phyloP scores from a whole-genome alignment of 2,113 vertebrate genomes.

The Tylochromis polylepis region DNA sequence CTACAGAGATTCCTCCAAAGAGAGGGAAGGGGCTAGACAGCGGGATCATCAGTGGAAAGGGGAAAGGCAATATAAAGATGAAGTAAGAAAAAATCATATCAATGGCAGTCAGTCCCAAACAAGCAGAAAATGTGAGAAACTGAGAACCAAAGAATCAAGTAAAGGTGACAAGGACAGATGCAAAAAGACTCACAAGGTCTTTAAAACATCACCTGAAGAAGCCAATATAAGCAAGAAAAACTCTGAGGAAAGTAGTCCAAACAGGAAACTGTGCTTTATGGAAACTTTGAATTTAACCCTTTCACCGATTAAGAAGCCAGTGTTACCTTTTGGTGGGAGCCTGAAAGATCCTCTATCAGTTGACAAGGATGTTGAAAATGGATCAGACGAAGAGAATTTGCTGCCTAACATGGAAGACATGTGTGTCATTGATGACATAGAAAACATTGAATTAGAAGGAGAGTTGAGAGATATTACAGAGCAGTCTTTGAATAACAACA shows the following conservation, averaged over 20 bases:
- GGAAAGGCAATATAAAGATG: constrained; percentile 28
- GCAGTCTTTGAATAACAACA: background rate
- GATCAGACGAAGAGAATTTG: constrained; percentile 6
- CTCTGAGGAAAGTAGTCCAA: constrained; percentile 55
- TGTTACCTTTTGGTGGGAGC: background rate
- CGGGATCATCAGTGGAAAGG: constrained; percentile 51
- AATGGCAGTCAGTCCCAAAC: constrained; percentile 31
- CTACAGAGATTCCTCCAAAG: constrained; percentile 10
- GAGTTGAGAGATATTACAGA: background rate
- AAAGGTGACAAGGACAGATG: constrained; percentile 36
- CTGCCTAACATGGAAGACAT: constrained; percentile 56
- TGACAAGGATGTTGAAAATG: constrained; percentile 5
- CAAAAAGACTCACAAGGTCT: constrained; percentile 44
- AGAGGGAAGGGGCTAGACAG: constrained; percentile 20
- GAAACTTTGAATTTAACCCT: constrained; percentile 93
- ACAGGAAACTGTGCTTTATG: constrained; percentile 91
- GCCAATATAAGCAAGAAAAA: background rate
- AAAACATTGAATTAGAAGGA: constrained; percentile 30
- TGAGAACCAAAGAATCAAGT: constrained; percentile 12
- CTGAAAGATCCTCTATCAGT: background rate
- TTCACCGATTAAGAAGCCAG: constrained; percentile 86
- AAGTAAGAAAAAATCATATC: constrained; percentile 46
- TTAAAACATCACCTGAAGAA: background rate
- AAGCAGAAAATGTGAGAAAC: constrained; percentile 61
- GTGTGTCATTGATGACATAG: constrained; percentile 63